phyloP scores from a whole-genome alignment of 2,888 invertebrate species.

The Serrognathus titanus region DNA sequence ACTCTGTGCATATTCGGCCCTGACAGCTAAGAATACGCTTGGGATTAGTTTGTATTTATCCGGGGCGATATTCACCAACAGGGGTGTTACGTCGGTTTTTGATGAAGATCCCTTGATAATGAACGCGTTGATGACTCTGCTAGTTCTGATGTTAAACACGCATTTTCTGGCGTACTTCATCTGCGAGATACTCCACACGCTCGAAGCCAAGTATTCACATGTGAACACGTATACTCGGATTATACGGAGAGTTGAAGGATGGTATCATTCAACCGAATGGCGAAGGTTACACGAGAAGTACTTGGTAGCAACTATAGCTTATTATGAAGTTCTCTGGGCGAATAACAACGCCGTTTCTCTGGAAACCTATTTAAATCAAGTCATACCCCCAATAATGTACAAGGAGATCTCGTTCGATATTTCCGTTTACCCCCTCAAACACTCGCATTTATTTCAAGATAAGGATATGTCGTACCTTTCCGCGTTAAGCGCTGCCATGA shows the following conservation, averaged over 20 bases:
- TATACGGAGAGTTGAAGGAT: neutral
- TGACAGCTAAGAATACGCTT: neutral
- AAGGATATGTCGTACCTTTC: constrained; percentile 20
- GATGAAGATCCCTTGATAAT: neutral
- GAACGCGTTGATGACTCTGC: neutral
- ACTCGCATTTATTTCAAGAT: constrained; percentile 25
- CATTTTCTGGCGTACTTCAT: constrained; percentile 1
- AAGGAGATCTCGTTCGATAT: constrained; percentile 22
- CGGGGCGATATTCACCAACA: neutral
- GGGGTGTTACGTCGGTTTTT: neutral
- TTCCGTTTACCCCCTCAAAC: constrained; percentile 19
- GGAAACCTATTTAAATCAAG: neutral
- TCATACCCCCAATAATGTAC: constrained; percentile 18
- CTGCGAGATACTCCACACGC: constrained; percentile 2
- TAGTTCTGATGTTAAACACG: neutral
- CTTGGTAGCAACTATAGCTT: neutral
- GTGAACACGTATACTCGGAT: constrained; percentile 8
- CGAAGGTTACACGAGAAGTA: constrained; percentile 11
- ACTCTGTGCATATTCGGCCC: neutral
- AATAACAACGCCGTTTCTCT: constrained; percentile 7
- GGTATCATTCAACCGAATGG: constrained; percentile 11
- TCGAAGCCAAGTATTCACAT: neutral
- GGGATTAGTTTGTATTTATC: neutral
- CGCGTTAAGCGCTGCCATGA: constrained; percentile 12
- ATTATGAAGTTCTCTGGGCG: constrained; percentile 9